Evolutionary conservation across 2,797 vertebrate genomes (phyloP).

Genomic region (Ptychadena robeensis): DNA sequence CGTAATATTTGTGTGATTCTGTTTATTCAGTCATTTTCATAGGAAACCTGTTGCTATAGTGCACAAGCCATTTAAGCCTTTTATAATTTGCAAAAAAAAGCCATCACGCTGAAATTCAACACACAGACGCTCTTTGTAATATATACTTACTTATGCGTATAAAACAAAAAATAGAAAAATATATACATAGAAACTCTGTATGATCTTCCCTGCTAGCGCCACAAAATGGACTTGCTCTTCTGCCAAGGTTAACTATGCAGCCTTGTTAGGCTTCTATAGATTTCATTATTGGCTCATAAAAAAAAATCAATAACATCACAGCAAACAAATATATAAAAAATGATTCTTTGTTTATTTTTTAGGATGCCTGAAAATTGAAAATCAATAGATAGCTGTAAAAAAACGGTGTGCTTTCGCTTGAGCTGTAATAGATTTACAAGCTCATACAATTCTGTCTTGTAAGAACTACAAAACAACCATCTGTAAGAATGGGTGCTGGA

Average conservation of each 20-base stretch:
- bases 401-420: conserved; percentile 37
- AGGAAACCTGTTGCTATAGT: not conserved
- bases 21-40: not conserved
- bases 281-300: conserved; percentile 68
- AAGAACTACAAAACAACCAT: conserved; percentile 44
- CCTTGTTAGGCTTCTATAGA: conserved; percentile 67
- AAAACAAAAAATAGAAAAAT: not conserved
- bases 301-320: conserved; percentile 68
- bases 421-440: conserved; percentile 56
- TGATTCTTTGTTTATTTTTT: conserved; percentile 66
- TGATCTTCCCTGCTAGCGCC: conserved; percentile 8
- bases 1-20: not conserved
- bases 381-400: conserved; percentile 63
- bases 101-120: not conserved
- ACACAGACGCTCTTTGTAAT: not conserved
- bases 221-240: conserved; percentile 54
- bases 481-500: conserved; percentile 6
- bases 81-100: not conserved
- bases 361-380: conserved; percentile 62
- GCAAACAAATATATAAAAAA: conserved; percentile 64
- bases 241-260: conserved; percentile 64
- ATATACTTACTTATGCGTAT: conserved; percentile 5
- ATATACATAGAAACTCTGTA: not conserved
- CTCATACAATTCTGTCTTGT: conserved; percentile 38
- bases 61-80: not conserved